phyloP scores from a whole-genome alignment of 2,113 vertebrate species.

The Rhinolophus sinicus region DNA sequence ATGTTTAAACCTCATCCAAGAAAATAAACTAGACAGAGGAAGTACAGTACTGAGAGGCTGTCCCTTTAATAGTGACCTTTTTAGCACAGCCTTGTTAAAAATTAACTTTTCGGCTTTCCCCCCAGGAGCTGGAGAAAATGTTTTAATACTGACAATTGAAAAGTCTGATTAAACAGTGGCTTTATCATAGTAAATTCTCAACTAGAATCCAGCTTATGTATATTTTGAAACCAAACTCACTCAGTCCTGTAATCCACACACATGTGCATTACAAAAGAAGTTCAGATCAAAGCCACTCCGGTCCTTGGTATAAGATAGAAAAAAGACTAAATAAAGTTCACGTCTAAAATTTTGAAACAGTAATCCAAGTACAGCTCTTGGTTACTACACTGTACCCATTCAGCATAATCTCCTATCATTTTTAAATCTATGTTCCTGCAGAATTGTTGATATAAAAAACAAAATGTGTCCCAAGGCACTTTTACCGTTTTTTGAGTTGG shows the following conservation, averaged over 20 bases:
- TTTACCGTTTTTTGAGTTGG: background rate
- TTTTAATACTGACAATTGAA: background rate
- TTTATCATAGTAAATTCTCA: background rate
- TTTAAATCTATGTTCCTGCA: background rate
- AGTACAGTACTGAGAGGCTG: background rate
- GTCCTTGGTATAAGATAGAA: background rate
- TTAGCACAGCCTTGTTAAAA: background rate
- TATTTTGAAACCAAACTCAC: constrained; percentile 10
- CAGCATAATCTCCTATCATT: background rate
- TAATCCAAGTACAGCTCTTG: background rate
- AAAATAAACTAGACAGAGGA: background rate
- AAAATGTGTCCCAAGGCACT: background rate
- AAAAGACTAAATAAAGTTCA: background rate
- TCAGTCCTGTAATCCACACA: background rate
- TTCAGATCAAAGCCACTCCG: background rate
- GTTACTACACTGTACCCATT: background rate
- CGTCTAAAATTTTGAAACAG: constrained; percentile 18
- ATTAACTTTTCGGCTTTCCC: background rate
- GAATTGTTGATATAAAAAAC: background rate
- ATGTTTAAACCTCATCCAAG: constrained; percentile 3
- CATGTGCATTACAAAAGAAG: background rate
- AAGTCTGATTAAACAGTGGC: background rate
- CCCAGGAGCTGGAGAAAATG: background rate
- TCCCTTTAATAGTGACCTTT: background rate
- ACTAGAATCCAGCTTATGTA: background rate